Evolutionary conservation across 2,797 vertebrate genomes (phyloP).

Genomic region (Sebastes cheni): DNA sequence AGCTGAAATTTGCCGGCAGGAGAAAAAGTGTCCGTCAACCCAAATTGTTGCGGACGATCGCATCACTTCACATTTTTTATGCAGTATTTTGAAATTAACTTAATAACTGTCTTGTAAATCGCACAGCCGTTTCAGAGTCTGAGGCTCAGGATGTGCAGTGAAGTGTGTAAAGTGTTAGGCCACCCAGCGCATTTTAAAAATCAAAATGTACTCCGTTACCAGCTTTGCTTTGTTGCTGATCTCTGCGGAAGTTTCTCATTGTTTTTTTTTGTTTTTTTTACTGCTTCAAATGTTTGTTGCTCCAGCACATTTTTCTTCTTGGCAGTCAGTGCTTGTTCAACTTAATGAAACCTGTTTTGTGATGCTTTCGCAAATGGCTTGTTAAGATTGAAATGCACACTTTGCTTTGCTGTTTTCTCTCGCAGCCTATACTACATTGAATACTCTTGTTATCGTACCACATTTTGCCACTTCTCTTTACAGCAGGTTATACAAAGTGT

Average conservation of each 20-base stretch:
- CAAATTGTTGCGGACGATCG: no score
- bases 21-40: background rate
- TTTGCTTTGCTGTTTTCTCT: background rate
- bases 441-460: background rate
- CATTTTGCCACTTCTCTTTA: background rate
- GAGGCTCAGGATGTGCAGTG: background rate
- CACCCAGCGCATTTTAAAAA: no score
- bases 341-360: background rate
- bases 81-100: background rate
- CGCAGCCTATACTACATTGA: accelerated
- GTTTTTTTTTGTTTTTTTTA: background rate
- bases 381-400: no score
- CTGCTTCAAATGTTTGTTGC: background rate
- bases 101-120: background rate
- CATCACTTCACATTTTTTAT: background rate
- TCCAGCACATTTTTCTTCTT: background rate
- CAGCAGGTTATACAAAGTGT: background rate
- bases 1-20: background rate
- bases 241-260: background rate
- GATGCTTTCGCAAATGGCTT: no score
- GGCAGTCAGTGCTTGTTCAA: background rate
- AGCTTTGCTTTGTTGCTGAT: background rate
- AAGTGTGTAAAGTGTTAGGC: background rate
- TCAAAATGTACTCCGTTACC: background rate
- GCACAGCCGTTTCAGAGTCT: background rate